These are phyloP conservation scores for Smittia aterrima DNA, from an alignment of 2,888 invertebrate species.

Conservation along the genomic window DNA sequence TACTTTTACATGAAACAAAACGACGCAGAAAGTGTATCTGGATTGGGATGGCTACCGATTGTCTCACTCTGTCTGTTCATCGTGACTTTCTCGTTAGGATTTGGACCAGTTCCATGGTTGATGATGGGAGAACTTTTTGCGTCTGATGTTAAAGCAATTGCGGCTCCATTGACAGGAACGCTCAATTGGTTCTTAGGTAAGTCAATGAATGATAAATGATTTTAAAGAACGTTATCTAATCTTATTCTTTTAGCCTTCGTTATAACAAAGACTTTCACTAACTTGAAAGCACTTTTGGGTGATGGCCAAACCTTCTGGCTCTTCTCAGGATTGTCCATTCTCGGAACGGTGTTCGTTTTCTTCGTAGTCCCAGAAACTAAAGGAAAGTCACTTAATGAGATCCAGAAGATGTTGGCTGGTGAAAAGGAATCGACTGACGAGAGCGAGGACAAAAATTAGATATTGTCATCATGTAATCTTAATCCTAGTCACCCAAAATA, in stretches of 20 bases:
- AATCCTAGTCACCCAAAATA: not conserved
- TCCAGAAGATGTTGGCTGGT: conserved; percentile 45
- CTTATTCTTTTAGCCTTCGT: conserved; percentile 60
- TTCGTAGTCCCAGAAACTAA: conserved; percentile 61
- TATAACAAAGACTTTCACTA: conserved; percentile 71
- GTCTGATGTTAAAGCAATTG: conserved; percentile 73
- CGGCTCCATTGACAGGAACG: conserved; percentile 74
- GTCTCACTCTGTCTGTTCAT: conserved; percentile 73
- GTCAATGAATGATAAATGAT: not conserved
- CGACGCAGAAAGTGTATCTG: conserved; percentile 52
- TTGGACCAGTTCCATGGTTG: conserved; percentile 79
- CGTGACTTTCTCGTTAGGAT: conserved; percentile 76
- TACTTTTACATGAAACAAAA: conserved; percentile 60
- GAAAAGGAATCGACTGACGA: conserved; percentile 20
- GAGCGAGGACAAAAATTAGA: conserved; percentile 26
- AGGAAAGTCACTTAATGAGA: conserved; percentile 53
- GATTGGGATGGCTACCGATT: conserved; percentile 73
- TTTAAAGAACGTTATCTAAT: too few relatives aligned
- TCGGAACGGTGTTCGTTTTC: conserved; percentile 68
- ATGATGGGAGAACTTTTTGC: conserved; percentile 78
- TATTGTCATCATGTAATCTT: not conserved
- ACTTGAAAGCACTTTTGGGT: conserved; percentile 60
- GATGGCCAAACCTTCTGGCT: conserved; percentile 70
- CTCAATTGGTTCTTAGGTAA: conserved; percentile 67
- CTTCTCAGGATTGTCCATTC: conserved; percentile 65